Conservation (phyloP, 1,140 invertebrate genomes). For the Drosophila azteca region DNA sequence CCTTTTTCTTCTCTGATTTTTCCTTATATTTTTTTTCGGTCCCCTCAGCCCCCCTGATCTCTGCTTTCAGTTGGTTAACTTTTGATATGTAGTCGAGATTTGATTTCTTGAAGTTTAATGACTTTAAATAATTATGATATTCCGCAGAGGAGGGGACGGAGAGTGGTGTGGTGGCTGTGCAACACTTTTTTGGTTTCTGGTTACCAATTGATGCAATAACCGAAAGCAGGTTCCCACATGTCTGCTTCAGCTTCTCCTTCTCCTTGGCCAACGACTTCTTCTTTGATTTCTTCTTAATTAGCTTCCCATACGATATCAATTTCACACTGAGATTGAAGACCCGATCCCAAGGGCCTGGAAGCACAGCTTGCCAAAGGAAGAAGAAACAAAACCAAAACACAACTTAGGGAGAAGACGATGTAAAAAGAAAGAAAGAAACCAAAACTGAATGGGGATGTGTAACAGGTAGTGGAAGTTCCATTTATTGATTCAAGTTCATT, state of each 20-base stretch:
- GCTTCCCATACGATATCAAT: slow-evolving; percentile 79
- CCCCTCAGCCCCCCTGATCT: background rate
- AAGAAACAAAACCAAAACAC: slow-evolving; percentile 18
- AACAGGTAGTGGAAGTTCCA: too few relatives aligned
- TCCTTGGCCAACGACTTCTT: slow-evolving; percentile 36
- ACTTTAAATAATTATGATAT: slow-evolving; percentile 79
- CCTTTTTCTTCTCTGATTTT: slow-evolving; percentile 6
- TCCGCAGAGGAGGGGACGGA: slow-evolving; percentile 22
- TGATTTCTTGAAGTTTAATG: slow-evolving; percentile 76
- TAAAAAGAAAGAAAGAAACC: slow-evolving; percentile 19
- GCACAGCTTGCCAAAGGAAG: slow-evolving; percentile 34
- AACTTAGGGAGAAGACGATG: slow-evolving; percentile 17
- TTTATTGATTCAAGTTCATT: too few relatives aligned
- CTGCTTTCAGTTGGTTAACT: slow-evolving; percentile 35
- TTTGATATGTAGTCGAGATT: slow-evolving; percentile 70
- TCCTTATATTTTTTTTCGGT: too few relatives aligned
- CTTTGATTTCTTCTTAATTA: slow-evolving; percentile 62
- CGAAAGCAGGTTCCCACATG: slow-evolving; percentile 55
- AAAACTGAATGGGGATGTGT: too few relatives aligned
- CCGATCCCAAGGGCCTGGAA: slow-evolving; percentile 21
- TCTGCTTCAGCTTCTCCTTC: slow-evolving; percentile 23
- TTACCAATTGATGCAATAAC: slow-evolving; percentile 43
- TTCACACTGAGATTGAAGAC: slow-evolving; percentile 57
- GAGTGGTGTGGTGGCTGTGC: slow-evolving; percentile 24
- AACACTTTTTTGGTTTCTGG: slow-evolving; percentile 71